A percentile compares a stretch with the other conserved stretches of the same genome.
These are phyloP conservation scores for Drosophila lini DNA, from an alignment of 1,140 invertebrate genomes.

Conservation along the genomic window DNA sequence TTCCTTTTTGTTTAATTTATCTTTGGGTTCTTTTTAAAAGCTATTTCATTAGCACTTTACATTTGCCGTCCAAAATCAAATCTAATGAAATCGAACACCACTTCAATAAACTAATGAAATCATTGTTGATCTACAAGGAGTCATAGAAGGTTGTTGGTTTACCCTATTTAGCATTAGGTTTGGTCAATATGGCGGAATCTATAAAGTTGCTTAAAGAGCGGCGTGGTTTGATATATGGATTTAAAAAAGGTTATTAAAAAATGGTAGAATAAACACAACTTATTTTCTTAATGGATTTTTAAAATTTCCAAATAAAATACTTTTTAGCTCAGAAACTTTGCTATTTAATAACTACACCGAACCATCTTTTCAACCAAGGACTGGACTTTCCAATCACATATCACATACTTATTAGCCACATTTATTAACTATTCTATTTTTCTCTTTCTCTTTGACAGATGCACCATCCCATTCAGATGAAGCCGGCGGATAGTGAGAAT, in stretches of 20 bases:
- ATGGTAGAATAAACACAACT: not conserved
- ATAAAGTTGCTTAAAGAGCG: no score
- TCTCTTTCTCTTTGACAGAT: constrained; percentile 91
- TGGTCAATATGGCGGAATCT: not conserved
- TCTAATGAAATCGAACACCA: constrained; percentile 33
- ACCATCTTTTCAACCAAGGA: not conserved
- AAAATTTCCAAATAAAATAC: not conserved
- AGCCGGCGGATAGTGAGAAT: constrained; percentile 99
- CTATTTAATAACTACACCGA: not conserved
- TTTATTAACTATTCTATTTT: constrained; percentile 20
- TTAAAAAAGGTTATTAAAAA: no score
- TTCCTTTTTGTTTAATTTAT: constrained; percentile 10
- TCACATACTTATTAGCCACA: constrained; percentile 19
- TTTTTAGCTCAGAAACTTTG: not conserved
- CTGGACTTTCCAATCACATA: constrained; percentile 1
- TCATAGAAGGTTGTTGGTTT: not conserved
- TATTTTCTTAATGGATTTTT: not conserved
- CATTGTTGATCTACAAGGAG: constrained; percentile 4
- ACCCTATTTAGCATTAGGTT: not conserved
- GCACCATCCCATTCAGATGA: constrained; percentile 99
- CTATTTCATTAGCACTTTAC: constrained; percentile 62
- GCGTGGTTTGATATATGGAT: no score
- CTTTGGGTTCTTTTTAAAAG: constrained; percentile 16
- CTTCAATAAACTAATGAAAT: constrained; percentile 34
- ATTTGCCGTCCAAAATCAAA: constrained; percentile 15